Conservation (phyloP, 2,113 vertebrate species). For the Heptranchias perlo region DNA sequence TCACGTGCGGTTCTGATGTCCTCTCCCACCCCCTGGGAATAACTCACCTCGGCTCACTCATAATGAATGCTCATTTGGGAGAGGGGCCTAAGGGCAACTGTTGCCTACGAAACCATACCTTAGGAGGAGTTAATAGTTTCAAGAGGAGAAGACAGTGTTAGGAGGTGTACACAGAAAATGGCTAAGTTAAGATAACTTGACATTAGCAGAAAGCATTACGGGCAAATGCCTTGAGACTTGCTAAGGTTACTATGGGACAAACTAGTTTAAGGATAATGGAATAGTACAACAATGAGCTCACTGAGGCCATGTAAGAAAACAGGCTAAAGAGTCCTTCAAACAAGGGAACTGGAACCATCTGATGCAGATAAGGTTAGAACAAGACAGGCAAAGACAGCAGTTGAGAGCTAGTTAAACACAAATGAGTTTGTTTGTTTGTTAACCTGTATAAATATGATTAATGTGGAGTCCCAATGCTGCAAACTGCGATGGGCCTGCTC, state of each 20-base stretch:
- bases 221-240: no score
- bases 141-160: background rate
- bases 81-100: background rate
- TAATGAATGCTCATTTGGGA: background rate
- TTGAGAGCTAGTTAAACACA: background rate
- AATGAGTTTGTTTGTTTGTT: background rate
- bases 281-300: no score
- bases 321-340: background rate
- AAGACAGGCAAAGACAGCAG: background rate
- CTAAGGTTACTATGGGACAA: no score
- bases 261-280: no score
- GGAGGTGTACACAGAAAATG: background rate
- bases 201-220: no score
- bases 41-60: background rate
- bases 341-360: background rate
- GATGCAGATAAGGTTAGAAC: background rate
- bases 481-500: background rate
- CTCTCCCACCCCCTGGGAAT: background rate
- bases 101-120: background rate
- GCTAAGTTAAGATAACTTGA: background rate
- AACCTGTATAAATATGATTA: no score
- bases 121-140: background rate
- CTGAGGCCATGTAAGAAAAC: no score
- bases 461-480: background rate
- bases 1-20: background rate